Evolutionary conservation across 2,888 invertebrate species (phyloP).

Genomic region (Netelia fuscicornis): DNA sequence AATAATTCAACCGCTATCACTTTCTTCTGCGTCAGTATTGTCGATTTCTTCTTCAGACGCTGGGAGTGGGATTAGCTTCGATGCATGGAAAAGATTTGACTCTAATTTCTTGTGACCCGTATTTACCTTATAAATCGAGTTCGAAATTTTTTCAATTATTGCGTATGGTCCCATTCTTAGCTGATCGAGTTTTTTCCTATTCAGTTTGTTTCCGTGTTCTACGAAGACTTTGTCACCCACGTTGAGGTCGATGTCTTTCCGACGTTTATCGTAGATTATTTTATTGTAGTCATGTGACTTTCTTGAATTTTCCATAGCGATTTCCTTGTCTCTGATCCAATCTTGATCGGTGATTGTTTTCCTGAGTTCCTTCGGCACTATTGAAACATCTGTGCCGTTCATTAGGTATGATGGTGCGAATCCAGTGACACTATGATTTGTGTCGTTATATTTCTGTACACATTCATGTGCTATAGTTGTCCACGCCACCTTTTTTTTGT

Average conservation of each 20-base stretch:
- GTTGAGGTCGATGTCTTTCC: conserved; percentile 73
- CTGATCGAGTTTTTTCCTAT: conserved; percentile 76
- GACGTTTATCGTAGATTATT: conserved; percentile 72
- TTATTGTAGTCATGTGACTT: conserved; percentile 75
- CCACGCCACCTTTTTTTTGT: conserved; percentile 70
- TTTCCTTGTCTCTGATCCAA: conserved; percentile 68
- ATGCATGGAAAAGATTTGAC: conserved; percentile 53
- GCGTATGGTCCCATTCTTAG: conserved; percentile 71
- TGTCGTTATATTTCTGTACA: conserved; percentile 73
- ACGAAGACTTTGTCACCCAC: conserved; percentile 76
- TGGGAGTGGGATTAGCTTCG: conserved; percentile 37
- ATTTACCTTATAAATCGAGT: conserved; percentile 69
- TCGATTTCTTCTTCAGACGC: background rate
- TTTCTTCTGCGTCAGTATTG: conserved; percentile 2
- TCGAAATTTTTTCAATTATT: conserved; percentile 72
- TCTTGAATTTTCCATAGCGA: conserved; percentile 71
- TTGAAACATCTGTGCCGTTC: conserved; percentile 66
- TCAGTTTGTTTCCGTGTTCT: conserved; percentile 76
- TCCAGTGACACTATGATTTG: conserved; percentile 70
- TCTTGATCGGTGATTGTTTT: conserved; percentile 52
- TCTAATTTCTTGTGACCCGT: conserved; percentile 55
- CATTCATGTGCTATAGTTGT: conserved; percentile 73
- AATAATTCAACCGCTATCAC: background rate
- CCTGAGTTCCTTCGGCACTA: conserved; percentile 68
- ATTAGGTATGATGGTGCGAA: conserved; percentile 72